phyloP scores from a whole-genome alignment of 2,797 vertebrate genomes.

The Cryptoprocta ferox region DNA sequence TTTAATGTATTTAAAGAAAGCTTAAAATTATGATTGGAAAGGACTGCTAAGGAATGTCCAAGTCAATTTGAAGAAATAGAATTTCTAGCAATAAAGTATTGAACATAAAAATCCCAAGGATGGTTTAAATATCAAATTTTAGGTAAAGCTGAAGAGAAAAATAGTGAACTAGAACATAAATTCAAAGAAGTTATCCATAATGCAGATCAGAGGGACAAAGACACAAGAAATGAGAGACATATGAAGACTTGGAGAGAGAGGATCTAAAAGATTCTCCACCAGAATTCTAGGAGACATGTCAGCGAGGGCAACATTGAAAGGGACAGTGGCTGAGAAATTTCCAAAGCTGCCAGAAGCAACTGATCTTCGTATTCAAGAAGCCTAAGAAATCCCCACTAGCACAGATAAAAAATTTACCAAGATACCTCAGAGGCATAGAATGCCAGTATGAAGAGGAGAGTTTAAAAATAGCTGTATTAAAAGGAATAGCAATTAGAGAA shows the following conservation, averaged over 20 bases:
- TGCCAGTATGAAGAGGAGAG: neutral
- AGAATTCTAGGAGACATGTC: neutral
- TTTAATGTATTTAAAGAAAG: neutral
- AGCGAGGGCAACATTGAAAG: neutral
- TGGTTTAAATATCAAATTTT: neutral
- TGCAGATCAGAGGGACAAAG: neutral
- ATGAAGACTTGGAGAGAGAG: neutral
- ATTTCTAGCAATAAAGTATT: neutral
- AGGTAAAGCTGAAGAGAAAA: neutral
- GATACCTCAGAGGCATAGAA: neutral
- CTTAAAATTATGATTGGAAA: constrained; percentile 20
- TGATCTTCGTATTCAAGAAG: neutral
- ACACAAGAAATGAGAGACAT: neutral
- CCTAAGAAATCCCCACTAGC: neutral
- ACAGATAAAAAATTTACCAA: neutral
- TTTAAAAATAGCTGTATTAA: neutral
- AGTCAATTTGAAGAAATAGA: neutral
- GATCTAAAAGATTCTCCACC: neutral
- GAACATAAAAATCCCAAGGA: neutral
- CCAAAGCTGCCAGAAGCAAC: neutral
- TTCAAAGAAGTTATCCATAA: neutral
- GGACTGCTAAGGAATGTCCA: neutral
- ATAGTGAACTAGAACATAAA: neutral
- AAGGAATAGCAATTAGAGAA: neutral
- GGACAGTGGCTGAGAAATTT: neutral